Conservation (phyloP, 1,140 invertebrate species). For the Parapsyche elsis region DNA sequence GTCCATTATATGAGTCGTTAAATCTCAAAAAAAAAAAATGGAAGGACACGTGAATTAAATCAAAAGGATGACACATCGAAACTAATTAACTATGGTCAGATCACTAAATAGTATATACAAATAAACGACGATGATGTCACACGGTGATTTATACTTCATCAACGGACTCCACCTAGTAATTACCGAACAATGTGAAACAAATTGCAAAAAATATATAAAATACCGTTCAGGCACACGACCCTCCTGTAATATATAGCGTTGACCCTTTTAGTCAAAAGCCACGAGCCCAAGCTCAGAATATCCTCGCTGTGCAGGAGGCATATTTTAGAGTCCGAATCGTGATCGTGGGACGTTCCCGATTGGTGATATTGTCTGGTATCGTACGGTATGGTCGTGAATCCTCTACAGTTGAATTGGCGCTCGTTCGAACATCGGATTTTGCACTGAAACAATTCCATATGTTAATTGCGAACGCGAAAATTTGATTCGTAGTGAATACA, state of each 20-base stretch:
- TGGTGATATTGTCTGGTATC: slow-evolving; percentile 27
- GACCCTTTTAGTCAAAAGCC: slow-evolving; percentile 60
- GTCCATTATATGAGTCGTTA: no score
- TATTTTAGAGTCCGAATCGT: slow-evolving; percentile 38
- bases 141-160: not conserved
- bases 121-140: not conserved
- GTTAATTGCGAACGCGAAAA: slow-evolving; percentile 26
- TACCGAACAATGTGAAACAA: not conserved
- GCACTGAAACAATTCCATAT: slow-evolving; percentile 58
- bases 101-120: not conserved
- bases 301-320: slow-evolving; percentile 66
- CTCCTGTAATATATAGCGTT: slow-evolving; percentile 63
- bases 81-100: no score
- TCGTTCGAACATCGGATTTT: slow-evolving; percentile 62
- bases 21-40: no score
- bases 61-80: no score
- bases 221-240: slow-evolving; percentile 67
- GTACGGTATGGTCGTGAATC: slow-evolving; percentile 59
- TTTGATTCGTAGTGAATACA: not conserved
- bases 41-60: no score
- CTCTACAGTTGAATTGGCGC: slow-evolving; percentile 63
- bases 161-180: not conserved
- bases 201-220: slow-evolving; percentile 45
- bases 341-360: not conserved
- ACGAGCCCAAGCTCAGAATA: slow-evolving; percentile 63